Evolutionary conservation across 2,113 vertebrate species (phyloP).

Genomic region (Notothenia coriiceps): DNA sequence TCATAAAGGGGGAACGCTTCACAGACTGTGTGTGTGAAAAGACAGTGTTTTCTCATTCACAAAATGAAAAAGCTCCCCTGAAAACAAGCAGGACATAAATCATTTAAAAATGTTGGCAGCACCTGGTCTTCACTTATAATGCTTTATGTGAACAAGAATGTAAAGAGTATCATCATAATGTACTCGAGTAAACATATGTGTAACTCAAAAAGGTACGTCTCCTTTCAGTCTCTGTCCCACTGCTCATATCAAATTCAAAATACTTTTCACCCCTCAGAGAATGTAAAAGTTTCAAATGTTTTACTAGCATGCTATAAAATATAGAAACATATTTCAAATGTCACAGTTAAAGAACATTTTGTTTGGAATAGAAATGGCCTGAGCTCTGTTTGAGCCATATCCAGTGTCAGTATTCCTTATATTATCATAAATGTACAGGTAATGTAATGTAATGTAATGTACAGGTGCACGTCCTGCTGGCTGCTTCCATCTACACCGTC

Average conservation of each 20-base stretch:
- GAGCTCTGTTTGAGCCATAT: not conserved
- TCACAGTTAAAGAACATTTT: not conserved
- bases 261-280: not conserved
- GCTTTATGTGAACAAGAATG: not conserved
- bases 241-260: too few species aligned
- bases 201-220: too few species aligned
- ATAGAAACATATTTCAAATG: not conserved
- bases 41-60: not conserved
- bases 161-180: too few species aligned
- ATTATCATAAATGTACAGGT: conserved; percentile 36
- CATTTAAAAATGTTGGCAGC: too few species aligned
- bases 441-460: not conserved
- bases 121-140: too few species aligned
- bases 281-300: not conserved
- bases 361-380: not conserved
- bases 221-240: too few species aligned
- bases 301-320: not conserved
- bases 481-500: conserved; percentile 1
- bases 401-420: not conserved
- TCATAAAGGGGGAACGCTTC: not conserved
- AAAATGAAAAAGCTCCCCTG: not conserved
- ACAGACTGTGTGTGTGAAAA: not conserved
- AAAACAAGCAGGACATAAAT: not conserved
- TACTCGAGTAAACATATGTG: too few species aligned
- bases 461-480: not conserved